These are phyloP conservation scores for Athalia circularis DNA, from an alignment of 2,888 invertebrate genomes.

Conservation along the genomic window DNA sequence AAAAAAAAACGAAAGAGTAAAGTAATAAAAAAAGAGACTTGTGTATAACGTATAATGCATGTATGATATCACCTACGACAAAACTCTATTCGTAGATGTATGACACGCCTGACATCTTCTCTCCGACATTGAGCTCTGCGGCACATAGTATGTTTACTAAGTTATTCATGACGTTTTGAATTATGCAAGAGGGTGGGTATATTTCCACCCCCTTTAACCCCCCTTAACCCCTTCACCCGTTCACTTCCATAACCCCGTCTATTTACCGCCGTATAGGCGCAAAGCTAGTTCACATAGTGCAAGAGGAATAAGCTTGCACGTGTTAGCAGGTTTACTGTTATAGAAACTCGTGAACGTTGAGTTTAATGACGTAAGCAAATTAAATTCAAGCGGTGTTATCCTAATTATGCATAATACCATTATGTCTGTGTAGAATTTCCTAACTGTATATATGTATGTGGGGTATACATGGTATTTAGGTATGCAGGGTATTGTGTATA, in stretches of 20 bases:
- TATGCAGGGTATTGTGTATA: background rate
- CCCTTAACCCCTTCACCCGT: too few species aligned
- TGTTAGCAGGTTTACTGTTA: background rate
- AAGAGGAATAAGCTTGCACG: background rate
- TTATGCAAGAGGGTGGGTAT: conserved; percentile 22
- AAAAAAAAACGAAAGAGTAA: background rate
- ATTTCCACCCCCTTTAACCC: too few species aligned
- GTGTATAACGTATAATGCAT: too few species aligned
- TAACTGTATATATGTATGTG: background rate
- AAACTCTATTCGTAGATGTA: background rate
- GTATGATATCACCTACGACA: background rate
- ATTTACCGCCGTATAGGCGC: too few species aligned
- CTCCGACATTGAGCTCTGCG: background rate
- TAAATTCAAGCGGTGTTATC: conserved; percentile 4
- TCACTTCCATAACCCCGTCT: too few species aligned
- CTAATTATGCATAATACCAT: conserved; percentile 20
- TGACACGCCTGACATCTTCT: conserved; percentile 1
- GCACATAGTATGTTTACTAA: conserved; percentile 11
- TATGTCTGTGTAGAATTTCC: background rate
- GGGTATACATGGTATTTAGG: background rate
- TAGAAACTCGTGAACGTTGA: background rate
- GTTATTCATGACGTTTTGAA: conserved; percentile 42
- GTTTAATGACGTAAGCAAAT: conserved; percentile 36
- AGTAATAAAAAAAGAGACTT: background rate
- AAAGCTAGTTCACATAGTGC: background rate